These are phyloP conservation scores for Regulus satrapa DNA, from an alignment of 2,113 vertebrate species.

Conservation along the genomic window DNA sequence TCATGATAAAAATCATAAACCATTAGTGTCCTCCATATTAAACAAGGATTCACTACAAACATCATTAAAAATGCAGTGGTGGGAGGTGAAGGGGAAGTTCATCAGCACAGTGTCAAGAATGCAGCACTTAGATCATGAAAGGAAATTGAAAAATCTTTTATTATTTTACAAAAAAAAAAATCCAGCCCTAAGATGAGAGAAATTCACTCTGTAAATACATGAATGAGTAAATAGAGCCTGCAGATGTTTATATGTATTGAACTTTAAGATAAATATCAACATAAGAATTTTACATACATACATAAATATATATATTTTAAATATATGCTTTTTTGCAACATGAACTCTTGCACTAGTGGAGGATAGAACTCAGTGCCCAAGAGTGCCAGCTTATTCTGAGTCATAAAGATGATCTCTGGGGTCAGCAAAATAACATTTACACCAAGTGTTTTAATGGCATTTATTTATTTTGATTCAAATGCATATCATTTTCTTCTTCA, in stretches of 20 bases:
- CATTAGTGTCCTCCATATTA: not conserved
- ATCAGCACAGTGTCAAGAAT: not conserved
- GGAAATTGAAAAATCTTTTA: not conserved
- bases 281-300: not conserved
- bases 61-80: not conserved
- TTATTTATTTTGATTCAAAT: not conserved
- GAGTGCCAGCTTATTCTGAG: not conserved
- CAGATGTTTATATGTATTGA: not conserved
- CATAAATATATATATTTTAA: not conserved
- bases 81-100: not conserved
- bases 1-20: not conserved
- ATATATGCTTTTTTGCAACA: not conserved
- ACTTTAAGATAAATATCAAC: not conserved
- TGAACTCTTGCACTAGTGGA: not conserved
- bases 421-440: not conserved
- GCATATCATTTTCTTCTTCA: not conserved
- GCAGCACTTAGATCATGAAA: not conserved
- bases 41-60: not conserved
- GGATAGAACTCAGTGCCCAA: not conserved
- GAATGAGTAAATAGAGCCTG: not conserved
- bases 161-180: not conserved
- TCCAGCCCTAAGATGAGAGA: not conserved
- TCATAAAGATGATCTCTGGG: not conserved
- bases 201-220: not conserved
- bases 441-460: not conserved